A percentile compares a stretch with the other conserved stretches of the same genome.
These are phyloP conservation scores for Mallotus villosus DNA, from an alignment of 2,797 vertebrate genomes.

Conservation along the genomic window DNA sequence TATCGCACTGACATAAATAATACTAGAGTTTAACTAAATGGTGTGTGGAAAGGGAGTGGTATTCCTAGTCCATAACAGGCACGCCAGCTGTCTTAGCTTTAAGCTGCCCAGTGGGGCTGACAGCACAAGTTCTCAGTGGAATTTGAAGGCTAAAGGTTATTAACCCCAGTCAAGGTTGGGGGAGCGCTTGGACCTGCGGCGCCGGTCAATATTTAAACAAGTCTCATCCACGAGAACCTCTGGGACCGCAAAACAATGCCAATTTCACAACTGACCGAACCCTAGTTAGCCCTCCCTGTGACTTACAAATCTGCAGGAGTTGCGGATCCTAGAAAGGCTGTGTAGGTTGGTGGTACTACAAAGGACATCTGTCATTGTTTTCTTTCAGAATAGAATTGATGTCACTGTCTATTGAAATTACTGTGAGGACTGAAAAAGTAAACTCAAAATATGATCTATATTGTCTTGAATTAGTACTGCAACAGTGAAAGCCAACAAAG, in stretches of 20 bases:
- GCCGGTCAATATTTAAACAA: conserved; percentile 62
- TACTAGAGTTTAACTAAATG: too few relatives aligned
- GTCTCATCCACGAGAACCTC: conserved; percentile 49
- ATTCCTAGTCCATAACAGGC: conserved; percentile 52
- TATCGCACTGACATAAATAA: too few relatives aligned
- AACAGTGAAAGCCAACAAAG: neutral
- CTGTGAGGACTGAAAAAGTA: too few relatives aligned
- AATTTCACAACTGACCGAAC: conserved; percentile 44
- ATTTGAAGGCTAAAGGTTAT: conserved; percentile 78
- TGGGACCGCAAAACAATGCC: conserved; percentile 34
- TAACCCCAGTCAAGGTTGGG: conserved; percentile 61
- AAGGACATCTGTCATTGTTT: neutral
- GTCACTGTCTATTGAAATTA: too few relatives aligned
- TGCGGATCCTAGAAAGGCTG: too few relatives aligned
- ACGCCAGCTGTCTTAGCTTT: conserved; percentile 62
- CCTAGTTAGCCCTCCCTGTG: neutral
- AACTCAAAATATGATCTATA: too few relatives aligned
- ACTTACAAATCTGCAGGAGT: neutral
- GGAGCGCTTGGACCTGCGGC: conserved; percentile 57
- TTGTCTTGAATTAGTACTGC: too few relatives aligned
- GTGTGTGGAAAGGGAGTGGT: conserved; percentile 36
- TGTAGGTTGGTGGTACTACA: neutral
- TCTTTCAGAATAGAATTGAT: too few relatives aligned
- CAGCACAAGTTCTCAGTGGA: conserved; percentile 59
- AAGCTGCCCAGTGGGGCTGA: conserved; percentile 49